These are phyloP conservation scores for Diadophis punctatus DNA, from an alignment of 2,113 vertebrate genomes.

Conservation along the genomic window DNA sequence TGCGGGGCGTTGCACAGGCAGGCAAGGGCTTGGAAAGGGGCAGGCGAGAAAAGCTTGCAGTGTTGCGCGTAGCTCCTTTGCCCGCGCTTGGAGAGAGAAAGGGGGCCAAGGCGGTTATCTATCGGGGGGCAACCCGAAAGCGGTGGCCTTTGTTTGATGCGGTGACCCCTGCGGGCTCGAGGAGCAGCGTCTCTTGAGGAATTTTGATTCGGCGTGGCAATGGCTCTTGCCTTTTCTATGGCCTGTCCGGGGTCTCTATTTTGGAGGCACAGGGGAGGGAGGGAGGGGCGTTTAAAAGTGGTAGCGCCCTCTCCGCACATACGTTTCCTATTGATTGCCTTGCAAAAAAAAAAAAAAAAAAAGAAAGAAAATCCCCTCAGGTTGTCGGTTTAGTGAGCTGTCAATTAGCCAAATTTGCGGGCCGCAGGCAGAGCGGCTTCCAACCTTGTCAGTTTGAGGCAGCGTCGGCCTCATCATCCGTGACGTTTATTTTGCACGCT, in stretches of 20 bases:
- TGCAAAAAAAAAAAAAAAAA: not conserved
- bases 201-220: conserved; percentile 34
- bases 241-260: conserved; percentile 39
- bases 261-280: not conserved
- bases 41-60: not conserved
- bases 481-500: conserved; percentile 15
- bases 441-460: not conserved
- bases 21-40: conserved; percentile 17
- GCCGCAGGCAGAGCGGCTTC: conserved; percentile 2
- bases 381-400: conserved; percentile 18
- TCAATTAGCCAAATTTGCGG: conserved; percentile 13
- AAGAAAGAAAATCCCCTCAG: conserved; percentile 8
- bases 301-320: not conserved
- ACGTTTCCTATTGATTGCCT: conserved; percentile 6
- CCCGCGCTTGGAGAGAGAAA: not conserved
- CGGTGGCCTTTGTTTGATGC: conserved; percentile 17
- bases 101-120: not conserved
- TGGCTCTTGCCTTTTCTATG: conserved; percentile 61
- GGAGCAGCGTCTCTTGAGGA: conserved; percentile 29
- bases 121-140: not conserved
- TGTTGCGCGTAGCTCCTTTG: not conserved
- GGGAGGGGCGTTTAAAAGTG: not conserved
- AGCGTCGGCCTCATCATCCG: not conserved
- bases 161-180: conserved; percentile 20
- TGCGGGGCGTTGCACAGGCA: not conserved